Evolutionary conservation across 2,797 vertebrate species (phyloP).

Genomic region (Mormyrus proboscirostris): DNA sequence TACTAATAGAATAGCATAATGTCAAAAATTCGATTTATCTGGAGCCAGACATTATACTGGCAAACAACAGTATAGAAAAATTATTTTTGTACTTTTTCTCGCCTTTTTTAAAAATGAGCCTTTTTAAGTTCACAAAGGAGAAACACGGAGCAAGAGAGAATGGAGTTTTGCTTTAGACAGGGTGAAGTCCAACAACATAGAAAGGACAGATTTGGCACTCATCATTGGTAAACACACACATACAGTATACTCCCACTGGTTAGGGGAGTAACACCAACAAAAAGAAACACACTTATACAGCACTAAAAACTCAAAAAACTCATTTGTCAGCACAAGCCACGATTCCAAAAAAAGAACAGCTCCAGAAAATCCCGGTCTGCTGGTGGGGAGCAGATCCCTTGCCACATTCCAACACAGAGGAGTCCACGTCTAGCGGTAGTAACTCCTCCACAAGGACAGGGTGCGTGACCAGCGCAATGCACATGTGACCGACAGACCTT

Average conservation of each 20-base stretch:
- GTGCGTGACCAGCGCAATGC: background rate
- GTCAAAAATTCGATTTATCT: background rate
- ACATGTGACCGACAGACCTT: background rate
- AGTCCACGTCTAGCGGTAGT: background rate
- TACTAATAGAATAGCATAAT: background rate
- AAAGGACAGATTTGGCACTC: background rate
- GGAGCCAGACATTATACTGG: background rate
- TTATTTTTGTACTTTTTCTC: background rate
- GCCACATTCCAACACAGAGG: background rate
- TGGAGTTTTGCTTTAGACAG: background rate
- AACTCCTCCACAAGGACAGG: background rate
- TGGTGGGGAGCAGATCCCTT: background rate
- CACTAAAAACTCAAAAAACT: background rate
- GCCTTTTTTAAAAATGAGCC: background rate
- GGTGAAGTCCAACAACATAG: background rate
- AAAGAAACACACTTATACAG: background rate
- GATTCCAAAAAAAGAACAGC: conserved; percentile 6
- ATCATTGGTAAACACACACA: background rate
- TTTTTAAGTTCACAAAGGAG: background rate
- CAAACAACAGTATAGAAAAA: background rate
- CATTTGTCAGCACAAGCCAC: background rate
- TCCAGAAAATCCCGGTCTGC: background rate
- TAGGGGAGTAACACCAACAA: background rate
- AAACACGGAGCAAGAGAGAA: background rate
- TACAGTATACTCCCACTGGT: background rate